Conservation (phyloP, 2,797 vertebrate species). For the Zalophus californianus region DNA sequence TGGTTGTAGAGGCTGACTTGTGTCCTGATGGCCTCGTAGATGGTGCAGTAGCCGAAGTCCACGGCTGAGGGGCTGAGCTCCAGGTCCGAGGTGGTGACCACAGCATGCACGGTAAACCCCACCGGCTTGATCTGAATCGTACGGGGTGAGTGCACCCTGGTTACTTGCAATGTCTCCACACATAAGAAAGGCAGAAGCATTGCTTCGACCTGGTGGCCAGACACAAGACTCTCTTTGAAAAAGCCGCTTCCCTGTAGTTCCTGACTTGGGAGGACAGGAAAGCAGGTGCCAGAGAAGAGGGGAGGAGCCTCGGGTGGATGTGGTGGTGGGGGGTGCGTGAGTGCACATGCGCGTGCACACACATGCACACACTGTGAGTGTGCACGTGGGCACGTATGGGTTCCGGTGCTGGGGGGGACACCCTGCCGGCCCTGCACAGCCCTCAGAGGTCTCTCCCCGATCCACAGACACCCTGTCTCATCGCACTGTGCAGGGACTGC, state of each 20-base stretch:
- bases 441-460: not conserved
- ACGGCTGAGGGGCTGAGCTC: conserved; percentile 89
- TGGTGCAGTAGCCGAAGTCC: conserved; percentile 94
- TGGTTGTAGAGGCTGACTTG: conserved; percentile 90
- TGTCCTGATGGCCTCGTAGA: conserved; percentile 90
- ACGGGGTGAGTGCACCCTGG: fast-evolving
- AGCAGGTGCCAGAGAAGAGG: not conserved
- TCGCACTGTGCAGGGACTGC: not conserved
- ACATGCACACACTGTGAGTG: too few relatives aligned
- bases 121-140: conserved; percentile 89
- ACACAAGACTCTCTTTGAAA: not conserved
- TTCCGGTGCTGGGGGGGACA: not conserved
- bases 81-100: conserved; percentile 93
- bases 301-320: not conserved
- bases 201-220: not conserved
- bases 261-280: fast-evolving
- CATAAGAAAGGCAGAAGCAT: fast-evolving
- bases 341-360: fast-evolving
- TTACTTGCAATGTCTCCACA: fast-evolving
- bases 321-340: fast-evolving
- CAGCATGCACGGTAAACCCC: conserved; percentile 91
- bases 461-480: not conserved
- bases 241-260: too few relatives aligned
- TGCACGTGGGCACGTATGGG: fast-evolving
- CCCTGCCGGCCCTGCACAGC: fast-evolving